A percentile compares a stretch with the other conserved stretches of the same genome.
Conservation (phyloP, 1,140 invertebrate genomes). For the Drosophila albomicans region DNA sequence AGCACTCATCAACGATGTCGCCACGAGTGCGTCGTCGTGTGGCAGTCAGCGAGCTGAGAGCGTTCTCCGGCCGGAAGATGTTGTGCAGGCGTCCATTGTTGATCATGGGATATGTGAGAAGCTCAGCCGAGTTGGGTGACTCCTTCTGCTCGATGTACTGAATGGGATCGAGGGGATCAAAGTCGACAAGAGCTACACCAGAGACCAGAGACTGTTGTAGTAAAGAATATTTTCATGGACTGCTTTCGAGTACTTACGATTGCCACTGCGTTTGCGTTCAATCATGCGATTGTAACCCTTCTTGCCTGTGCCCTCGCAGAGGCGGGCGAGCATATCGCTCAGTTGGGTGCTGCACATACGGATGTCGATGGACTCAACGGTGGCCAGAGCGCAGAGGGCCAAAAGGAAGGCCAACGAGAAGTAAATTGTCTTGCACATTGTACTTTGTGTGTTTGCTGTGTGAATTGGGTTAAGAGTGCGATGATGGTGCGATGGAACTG, state of each 20-base stretch:
- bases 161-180: constrained; percentile 63
- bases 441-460: neutral
- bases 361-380: neutral
- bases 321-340: constrained; percentile 41
- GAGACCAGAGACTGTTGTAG: neutral
- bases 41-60: constrained; percentile 52
- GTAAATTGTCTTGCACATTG: constrained; percentile 56
- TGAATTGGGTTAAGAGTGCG: constrained; percentile 24
- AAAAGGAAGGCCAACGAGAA: constrained; percentile 38
- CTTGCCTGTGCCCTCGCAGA: constrained; percentile 31
- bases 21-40: constrained; percentile 60
- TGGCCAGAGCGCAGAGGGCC: constrained; percentile 40
- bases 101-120: constrained; percentile 40
- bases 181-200: constrained; percentile 43
- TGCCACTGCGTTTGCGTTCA: constrained; percentile 39
- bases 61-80: constrained; percentile 31
- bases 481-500: constrained; percentile 48
- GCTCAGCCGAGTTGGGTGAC: constrained; percentile 13
- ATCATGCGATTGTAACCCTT: constrained; percentile 49
- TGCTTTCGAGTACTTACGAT: constrained; percentile 52
- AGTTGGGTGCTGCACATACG: constrained; percentile 56
- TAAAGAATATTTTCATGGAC: neutral
- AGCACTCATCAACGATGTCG: constrained; percentile 73
- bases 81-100: constrained; percentile 37
- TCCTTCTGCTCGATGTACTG: constrained; percentile 64